Base-by-base conservation (phyloP, 37 sponge, comb jelly and placozoan species). In the Ianthella basta region DNA sequence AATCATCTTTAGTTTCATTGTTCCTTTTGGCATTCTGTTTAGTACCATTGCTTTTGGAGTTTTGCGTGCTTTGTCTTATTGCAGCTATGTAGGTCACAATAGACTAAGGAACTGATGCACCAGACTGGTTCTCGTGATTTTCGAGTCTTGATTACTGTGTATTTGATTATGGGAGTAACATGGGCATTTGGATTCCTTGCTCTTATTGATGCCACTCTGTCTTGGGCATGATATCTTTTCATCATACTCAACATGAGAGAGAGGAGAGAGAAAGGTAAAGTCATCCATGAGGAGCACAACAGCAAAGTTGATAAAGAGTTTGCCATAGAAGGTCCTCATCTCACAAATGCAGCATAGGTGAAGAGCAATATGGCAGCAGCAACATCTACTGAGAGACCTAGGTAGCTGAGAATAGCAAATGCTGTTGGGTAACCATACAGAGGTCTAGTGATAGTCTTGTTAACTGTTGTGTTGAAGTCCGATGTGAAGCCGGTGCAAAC, bases 1-100 rank as follows among this genome's bases (percentile, higher is more conserved):
- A 40, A 20, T 83, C n/a, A 56, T 78, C n/a, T n/a, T n/a, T n/a
- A n/a, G n/a, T n/a, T n/a, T n/a, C 18, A 87, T 84, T 15, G 38
- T 87, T 0, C 35, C 21, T 10, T n/a, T 86, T 0, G 53, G 63
- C 18, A 21, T 90, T 10, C 5, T 75, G 27, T 78, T 82, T 67
- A 90, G 86, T 65, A 13, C 38, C 1, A 56, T 55, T 29, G 19
- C 36, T 20, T 82, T 90, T 36, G 6, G 56, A 5, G n/a, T n/a
- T 15, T 68, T 13, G 75, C 72, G 15, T n/a, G 18, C n/a, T 40
- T 74, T 0, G 5, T 66, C 0, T 41, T 86, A 41, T 44, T 21
- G 21, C 30, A 24, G 0, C 27, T 39, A 32, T 37, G 73, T 37
- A 8, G 20, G 20, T 64, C 66, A 29, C 39, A 13, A 37, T 37